Evolutionary conservation across 2,888 invertebrate species (phyloP), one percentile per base, ranked within the genome.

Genomic region (Ophion slaviceki): DNA sequence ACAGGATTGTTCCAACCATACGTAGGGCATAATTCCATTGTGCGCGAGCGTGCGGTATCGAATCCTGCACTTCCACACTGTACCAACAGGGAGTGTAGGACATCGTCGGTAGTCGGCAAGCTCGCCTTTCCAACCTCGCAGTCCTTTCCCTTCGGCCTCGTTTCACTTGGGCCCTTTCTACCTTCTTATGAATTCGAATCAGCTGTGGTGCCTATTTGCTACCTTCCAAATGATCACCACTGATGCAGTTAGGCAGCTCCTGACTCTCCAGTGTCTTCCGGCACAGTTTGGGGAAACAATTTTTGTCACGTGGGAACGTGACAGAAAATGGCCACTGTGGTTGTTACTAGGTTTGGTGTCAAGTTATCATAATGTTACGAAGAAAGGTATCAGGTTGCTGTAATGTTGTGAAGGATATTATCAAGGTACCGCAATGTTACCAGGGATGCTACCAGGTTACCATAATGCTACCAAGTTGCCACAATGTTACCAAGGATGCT

Each of bases 11-110:
- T 89, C 90, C 90, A 89, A 92, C 61, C 61, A 24, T 92, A 90
- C 90, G 90, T 90, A 89, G 89, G 87, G 88, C 89, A 91, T 91
- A 91, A 92, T 91, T 91, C 91, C 89, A 92, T 92, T 91, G 92
- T 91, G 87, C 90, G 81, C 85, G 76, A 83, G 66, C 77, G 75
- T 80, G 72, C 79, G 71, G 82, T 77, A 88, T 89, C 90, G 90
- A 90, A 89, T 90, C 90, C 88, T 88, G 20, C 24, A 82, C 80
- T 67, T 71, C 87, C 84, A 61, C 64, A 53, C 75, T 70, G 75
- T 82, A 85, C 82, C 85, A 86, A 83, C 80, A 86, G 78, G 77
- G 81, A 74, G 71, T 80, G 20, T 72, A 79, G 47, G 59, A 72
- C 74, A 74, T 72, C 82, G 68, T 64, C 77, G 80, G 80, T 68